These are phyloP conservation scores for Pelodiscus sinensis DNA, from an alignment of 2,113 vertebrate genomes.

Conservation along the genomic window DNA sequence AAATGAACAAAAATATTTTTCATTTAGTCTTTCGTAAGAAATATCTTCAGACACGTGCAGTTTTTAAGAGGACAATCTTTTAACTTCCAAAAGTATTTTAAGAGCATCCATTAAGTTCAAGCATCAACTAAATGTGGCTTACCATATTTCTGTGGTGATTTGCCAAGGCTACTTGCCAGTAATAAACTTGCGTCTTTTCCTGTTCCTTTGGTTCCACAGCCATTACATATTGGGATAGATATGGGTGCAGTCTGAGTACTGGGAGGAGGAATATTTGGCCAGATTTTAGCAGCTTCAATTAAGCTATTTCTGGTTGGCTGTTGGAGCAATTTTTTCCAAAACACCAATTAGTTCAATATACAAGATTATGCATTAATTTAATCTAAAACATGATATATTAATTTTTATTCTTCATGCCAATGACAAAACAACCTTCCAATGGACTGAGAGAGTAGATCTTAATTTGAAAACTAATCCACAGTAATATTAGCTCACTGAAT, in stretches of 20 bases:
- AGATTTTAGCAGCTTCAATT: slow-evolving; percentile 85
- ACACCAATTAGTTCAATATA: slow-evolving; percentile 21
- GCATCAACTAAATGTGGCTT: slow-evolving; percentile 29
- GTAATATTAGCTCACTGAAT: background rate
- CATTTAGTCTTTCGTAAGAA: background rate
- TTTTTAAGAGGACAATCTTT: background rate
- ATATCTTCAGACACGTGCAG: slow-evolving; percentile 12
- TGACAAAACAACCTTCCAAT: background rate
- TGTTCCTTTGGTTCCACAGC: slow-evolving; percentile 88
- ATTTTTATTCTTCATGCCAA: background rate
- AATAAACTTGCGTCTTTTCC: slow-evolving; percentile 84
- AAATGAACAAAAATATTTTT: background rate
- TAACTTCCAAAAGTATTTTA: background rate
- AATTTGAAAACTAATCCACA: background rate
- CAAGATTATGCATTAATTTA: background rate
- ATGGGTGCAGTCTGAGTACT: slow-evolving; percentile 80
- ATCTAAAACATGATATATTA: background rate
- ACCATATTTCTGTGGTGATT: slow-evolving; percentile 90
- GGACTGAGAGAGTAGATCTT: background rate
- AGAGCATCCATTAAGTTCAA: background rate
- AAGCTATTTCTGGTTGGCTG: slow-evolving; percentile 85
- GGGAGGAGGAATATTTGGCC: slow-evolving; percentile 90
- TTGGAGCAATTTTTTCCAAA: slow-evolving; percentile 66
- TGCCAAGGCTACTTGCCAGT: slow-evolving; percentile 83
- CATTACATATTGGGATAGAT: slow-evolving; percentile 90